A percentile compares a stretch with the other conserved stretches of the same genome.
phyloP scores from a whole-genome alignment of 2,797 vertebrate genomes.

The Gymnothorax reevesii region DNA sequence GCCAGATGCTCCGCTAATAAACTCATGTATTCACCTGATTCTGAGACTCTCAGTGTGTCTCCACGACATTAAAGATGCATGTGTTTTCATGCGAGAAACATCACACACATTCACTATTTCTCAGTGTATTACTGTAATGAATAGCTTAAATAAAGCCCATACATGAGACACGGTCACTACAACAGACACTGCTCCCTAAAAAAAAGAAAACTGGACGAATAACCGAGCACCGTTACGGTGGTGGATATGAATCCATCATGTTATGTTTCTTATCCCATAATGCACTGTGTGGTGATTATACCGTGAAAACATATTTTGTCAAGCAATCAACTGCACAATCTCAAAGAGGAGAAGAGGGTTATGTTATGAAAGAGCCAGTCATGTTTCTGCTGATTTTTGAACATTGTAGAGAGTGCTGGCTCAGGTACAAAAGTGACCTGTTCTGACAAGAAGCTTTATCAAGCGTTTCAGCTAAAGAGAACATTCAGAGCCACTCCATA shows the following conservation, averaged over 20 bases:
- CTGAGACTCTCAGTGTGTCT: slow-evolving; percentile 15
- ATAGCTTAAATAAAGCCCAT: neutral
- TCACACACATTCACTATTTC: neutral
- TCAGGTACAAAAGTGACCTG: neutral
- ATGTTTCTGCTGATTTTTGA: neutral
- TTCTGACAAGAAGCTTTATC: neutral
- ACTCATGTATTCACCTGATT: slow-evolving; percentile 25
- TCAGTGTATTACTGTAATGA: neutral
- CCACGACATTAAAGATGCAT: slow-evolving; percentile 23
- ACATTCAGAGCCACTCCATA: neutral
- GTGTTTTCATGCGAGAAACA: slow-evolving; percentile 22
- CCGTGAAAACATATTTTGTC: neutral
- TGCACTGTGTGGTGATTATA: neutral
- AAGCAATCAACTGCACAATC: neutral
- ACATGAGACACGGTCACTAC: neutral
- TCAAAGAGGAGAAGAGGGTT: neutral
- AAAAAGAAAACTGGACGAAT: neutral
- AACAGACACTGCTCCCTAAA: neutral
- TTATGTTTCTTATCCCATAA: neutral
- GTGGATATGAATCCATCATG: neutral
- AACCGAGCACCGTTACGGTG: neutral
- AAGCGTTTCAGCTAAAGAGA: neutral
- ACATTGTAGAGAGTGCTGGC: neutral
- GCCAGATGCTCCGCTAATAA: slow-evolving; percentile 28
- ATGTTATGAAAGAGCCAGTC: neutral